A percentile compares a stretch with the other conserved stretches of the same genome.
phyloP scores from a whole-genome alignment of 1,140 invertebrate genomes.

The Tetramorium parvispinum region DNA sequence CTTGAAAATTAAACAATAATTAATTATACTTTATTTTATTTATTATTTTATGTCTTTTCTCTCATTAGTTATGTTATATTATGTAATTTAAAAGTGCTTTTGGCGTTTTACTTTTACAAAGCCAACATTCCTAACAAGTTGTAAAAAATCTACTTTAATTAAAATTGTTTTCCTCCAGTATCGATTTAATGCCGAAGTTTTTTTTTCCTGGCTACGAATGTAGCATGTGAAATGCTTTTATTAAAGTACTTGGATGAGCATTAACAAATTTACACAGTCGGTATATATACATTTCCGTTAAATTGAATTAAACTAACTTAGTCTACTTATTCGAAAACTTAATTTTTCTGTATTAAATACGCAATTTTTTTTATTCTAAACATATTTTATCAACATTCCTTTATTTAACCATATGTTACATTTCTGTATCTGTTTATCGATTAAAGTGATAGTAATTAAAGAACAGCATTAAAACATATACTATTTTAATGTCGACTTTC shows the following conservation, averaged over 20 bases:
- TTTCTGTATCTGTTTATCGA: background rate
- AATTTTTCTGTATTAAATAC: background rate
- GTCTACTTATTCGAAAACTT: background rate
- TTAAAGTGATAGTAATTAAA: slow-evolving; percentile 3
- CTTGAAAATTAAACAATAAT: background rate
- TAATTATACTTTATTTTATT: background rate
- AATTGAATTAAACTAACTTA: slow-evolving; percentile 23
- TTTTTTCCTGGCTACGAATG: background rate
- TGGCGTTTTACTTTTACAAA: background rate
- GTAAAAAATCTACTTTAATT: slow-evolving; percentile 45
- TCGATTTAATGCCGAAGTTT: slow-evolving; percentile 40
- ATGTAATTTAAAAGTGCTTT: slow-evolving; percentile 7
- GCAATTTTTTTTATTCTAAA: background rate
- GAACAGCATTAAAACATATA: background rate
- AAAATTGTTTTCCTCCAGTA: slow-evolving; percentile 43
- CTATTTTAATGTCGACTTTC: background rate
- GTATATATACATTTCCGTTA: background rate
- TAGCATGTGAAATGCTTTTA: slow-evolving; percentile 31
- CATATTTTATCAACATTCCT: background rate
- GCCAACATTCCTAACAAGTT: slow-evolving; percentile 19
- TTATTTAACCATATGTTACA: background rate
- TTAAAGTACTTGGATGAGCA: slow-evolving; percentile 2
- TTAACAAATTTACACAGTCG: slow-evolving; percentile 1
- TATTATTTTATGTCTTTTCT: background rate
- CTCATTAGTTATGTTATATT: background rate